phyloP scores from a whole-genome alignment of 2,797 vertebrate genomes.

The Borostomias antarcticus region DNA sequence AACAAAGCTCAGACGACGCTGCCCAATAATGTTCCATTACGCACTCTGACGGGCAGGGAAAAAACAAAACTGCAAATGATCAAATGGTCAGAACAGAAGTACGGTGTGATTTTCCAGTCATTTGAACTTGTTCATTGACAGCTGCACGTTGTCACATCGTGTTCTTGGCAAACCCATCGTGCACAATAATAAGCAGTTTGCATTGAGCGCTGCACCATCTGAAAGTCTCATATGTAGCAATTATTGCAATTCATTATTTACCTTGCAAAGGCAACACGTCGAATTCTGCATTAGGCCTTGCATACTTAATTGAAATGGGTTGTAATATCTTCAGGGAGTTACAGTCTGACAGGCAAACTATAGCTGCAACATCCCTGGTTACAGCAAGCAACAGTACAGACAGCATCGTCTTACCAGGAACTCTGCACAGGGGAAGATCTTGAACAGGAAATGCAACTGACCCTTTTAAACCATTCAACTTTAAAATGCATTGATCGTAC shows the following conservation, averaged over 20 bases:
- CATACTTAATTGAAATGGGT: conserved; percentile 53
- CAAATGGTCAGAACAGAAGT: conserved; percentile 33
- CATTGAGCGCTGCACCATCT: background rate
- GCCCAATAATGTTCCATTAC: conserved; percentile 58
- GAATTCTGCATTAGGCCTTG: conserved; percentile 41
- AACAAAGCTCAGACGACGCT: conserved; percentile 49
- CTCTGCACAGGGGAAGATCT: conserved; percentile 81
- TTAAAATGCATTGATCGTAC: conserved; percentile 82
- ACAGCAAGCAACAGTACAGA: conserved; percentile 66
- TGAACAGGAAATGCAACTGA: conserved; percentile 94
- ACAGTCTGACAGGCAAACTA: conserved; percentile 70
- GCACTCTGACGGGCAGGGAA: conserved; percentile 32
- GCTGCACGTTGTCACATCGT: conserved; percentile 52
- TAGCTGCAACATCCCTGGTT: conserved; percentile 51
- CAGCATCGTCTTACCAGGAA: conserved; percentile 89
- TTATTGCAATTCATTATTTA: conserved; percentile 31
- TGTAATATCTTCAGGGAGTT: conserved; percentile 56
- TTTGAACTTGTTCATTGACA: conserved; percentile 42
- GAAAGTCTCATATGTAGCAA: conserved; percentile 12
- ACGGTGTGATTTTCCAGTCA: conserved; percentile 21
- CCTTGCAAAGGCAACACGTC: conserved; percentile 21
- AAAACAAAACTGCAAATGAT: conserved; percentile 45
- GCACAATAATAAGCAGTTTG: conserved; percentile 35
- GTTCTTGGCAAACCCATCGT: conserved; percentile 21
- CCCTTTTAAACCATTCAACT: conserved; percentile 82